These are phyloP conservation scores for Mastigias papua DNA, from an alignment of 30 jellyfish, hydroid and myxozoan genomes.

Conservation along the genomic window DNA sequence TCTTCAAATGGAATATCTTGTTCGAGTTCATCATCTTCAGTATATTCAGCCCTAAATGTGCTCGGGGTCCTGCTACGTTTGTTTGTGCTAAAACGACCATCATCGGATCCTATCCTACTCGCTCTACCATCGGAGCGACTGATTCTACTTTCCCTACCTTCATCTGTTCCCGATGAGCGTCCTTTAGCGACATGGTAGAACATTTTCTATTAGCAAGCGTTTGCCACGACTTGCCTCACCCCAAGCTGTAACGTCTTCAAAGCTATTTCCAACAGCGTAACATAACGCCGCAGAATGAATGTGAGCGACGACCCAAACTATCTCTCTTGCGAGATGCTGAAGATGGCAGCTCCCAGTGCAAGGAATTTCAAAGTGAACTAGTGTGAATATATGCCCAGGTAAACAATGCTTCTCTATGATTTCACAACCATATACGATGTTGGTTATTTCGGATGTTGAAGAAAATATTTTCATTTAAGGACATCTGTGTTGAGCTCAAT, in stretches of 20 bases:
- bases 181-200: slow-evolving; percentile 94
- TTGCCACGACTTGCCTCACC: not conserved
- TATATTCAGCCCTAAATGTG: slow-evolving; percentile 66
- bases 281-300: not conserved
- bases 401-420: not conserved
- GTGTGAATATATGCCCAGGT: not conserved
- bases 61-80: slow-evolving; percentile 88
- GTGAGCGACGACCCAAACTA: not conserved
- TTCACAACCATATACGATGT: not conserved
- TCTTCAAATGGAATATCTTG: slow-evolving; percentile 56
- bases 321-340: not conserved
- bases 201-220: slow-evolving; percentile 45
- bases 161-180: slow-evolving; percentile 65
- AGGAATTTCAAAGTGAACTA: not conserved
- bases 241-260: not conserved
- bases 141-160: slow-evolving; percentile 80
- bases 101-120: slow-evolving; percentile 77
- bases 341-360: not conserved
- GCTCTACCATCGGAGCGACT: slow-evolving; percentile 90
- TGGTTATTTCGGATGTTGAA: slow-evolving; percentile 10
- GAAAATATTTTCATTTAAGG: not conserved
- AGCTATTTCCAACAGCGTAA: slow-evolving; percentile 1
- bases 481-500: slow-evolving; percentile 79
- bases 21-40: slow-evolving; percentile 72
- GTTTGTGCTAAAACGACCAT: slow-evolving; percentile 65